These are phyloP conservation scores for Dinoponera quadriceps DNA, from an alignment of 1,140 invertebrate genomes.

Conservation along the genomic window DNA sequence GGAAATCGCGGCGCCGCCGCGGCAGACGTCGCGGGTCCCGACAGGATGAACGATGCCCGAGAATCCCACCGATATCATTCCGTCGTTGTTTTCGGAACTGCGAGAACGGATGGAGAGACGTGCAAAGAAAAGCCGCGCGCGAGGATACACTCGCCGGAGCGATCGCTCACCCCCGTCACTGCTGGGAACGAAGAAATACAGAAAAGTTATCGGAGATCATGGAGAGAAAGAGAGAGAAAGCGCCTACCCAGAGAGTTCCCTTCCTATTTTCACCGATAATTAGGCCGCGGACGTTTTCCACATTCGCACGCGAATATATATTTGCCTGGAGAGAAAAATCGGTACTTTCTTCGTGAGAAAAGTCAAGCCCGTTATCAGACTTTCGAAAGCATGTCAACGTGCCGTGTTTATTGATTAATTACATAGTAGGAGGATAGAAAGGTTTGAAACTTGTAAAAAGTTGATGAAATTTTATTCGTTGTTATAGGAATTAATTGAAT, in stretches of 20 bases:
- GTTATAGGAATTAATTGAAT: no score
- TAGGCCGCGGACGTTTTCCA: not conserved
- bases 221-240: not conserved
- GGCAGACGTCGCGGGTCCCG: conserved; percentile 7
- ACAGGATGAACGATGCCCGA: conserved; percentile 28
- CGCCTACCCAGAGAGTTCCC: not conserved
- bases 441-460: no score
- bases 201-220: not conserved
- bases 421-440: no score
- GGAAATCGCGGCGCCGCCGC: conserved; percentile 37
- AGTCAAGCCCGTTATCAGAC: no score
- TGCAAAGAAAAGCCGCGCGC: not conserved
- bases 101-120: conserved; percentile 1
- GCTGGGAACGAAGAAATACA: not conserved
- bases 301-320: not conserved
- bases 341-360: no score
- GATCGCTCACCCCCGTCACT: conserved; percentile 1
- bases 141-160: conserved; percentile 6
- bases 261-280: not conserved
- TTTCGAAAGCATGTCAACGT: no score
- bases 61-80: conserved; percentile 33
- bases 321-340: no score
- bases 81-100: conserved; percentile 40
- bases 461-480: no score
- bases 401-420: no score